Evolutionary conservation across 2,888 invertebrate genomes (phyloP).

Genomic region (Pilophorus perplexus): DNA sequence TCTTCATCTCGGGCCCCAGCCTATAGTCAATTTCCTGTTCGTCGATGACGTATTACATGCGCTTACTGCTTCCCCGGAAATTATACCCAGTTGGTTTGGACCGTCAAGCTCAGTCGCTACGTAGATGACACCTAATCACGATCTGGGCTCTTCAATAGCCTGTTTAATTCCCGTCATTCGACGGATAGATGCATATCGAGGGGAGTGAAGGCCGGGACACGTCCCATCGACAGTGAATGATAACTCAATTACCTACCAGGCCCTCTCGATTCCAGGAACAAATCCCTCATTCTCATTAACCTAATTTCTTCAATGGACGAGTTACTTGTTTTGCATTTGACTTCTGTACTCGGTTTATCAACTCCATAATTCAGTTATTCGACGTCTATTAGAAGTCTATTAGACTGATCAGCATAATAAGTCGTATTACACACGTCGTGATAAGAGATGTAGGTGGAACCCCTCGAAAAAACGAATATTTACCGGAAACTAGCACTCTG

Average conservation of each 20-base stretch:
- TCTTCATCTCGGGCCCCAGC: too few species aligned
- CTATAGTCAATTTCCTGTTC: too few species aligned
- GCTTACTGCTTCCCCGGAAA: conserved; percentile 18
- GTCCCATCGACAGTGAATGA: not conserved
- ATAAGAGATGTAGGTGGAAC: too few species aligned
- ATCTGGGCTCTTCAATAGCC: conserved; percentile 1
- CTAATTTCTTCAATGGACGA: too few species aligned
- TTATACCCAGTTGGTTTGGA: not conserved
- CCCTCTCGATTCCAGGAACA: not conserved
- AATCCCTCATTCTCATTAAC: conserved; percentile 7
- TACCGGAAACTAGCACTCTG: too few species aligned
- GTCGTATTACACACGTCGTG: too few species aligned
- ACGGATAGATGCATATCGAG: not conserved
- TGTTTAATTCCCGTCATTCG: conserved; percentile 20
- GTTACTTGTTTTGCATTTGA: too few species aligned
- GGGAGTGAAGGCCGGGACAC: not conserved
- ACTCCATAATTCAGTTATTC: too few species aligned
- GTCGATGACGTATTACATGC: conserved; percentile 21
- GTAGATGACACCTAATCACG: conserved; percentile 17
- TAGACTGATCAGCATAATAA: too few species aligned
- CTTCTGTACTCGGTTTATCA: too few species aligned
- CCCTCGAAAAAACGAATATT: too few species aligned
- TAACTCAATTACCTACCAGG: conserved; percentile 27
- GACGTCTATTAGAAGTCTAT: too few species aligned
- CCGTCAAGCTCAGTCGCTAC: conserved; percentile 1